phyloP scores from a whole-genome alignment of 2,113 vertebrate species.

The Gopherus evgoodei region DNA sequence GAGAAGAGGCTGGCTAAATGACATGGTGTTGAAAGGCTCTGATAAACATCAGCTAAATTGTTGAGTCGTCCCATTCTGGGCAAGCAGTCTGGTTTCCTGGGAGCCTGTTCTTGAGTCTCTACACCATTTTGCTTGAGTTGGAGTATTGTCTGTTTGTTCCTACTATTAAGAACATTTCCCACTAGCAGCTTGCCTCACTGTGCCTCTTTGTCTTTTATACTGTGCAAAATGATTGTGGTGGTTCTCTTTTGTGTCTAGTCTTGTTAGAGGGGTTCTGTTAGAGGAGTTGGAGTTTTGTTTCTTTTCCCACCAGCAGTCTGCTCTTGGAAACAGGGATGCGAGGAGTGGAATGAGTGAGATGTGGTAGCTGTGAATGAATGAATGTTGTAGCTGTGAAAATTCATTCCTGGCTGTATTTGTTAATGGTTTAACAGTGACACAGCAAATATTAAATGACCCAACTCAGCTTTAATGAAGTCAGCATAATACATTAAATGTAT shows the following conservation, averaged over 20 bases:
- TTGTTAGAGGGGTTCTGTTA: not conserved
- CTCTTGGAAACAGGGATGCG: not conserved
- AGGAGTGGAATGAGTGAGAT: not conserved
- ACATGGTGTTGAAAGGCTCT: not conserved
- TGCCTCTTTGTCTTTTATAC: not conserved
- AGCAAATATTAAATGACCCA: not conserved
- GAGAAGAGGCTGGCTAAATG: not conserved
- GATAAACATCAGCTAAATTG: not conserved
- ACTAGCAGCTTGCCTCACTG: not conserved
- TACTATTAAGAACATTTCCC: not conserved
- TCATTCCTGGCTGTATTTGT: not conserved
- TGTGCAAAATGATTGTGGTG: not conserved
- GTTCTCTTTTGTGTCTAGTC: not conserved
- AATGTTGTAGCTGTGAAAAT: slow-evolving; percentile 38
- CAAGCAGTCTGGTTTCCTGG: not conserved
- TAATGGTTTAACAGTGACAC: slow-evolving; percentile 7
- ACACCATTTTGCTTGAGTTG: not conserved
- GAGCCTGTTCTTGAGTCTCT: not conserved
- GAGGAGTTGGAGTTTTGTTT: accelerated
- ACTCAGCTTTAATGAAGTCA: not conserved
- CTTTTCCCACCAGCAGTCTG: not conserved
- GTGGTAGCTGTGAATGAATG: not conserved
- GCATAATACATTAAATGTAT: not conserved
- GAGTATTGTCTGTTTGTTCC: accelerated
- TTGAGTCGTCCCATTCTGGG: not conserved